Evolutionary conservation across 2,113 vertebrate genomes (phyloP), one percentile per base, ranked within the genome.

Genomic region (Corythaixoides concolor): DNA sequence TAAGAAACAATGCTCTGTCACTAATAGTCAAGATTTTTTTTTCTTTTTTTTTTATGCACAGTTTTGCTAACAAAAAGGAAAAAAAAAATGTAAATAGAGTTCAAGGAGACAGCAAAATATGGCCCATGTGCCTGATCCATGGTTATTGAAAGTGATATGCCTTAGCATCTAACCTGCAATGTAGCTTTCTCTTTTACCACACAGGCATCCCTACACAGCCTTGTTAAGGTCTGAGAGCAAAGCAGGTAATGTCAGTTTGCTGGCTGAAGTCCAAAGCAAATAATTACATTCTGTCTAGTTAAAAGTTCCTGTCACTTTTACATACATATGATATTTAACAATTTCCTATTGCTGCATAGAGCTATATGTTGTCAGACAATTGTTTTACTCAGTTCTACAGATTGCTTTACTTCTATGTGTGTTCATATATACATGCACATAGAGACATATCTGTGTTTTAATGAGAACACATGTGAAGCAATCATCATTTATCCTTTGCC

Each of bases 401-500:
- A 5, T 8, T 74, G 28, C 2, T 22, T 56, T 74, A 80, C 4
- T 23, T 80, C 26, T 35, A 1, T 30, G 11, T 39, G 2, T 63
- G 6, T 45, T 64, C 10, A 20, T 22, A 33, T 22, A 20, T 8
- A 33, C 20, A 11, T 8, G 28, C 52, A 55, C 9, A 62, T 6
- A 37, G 14, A 24, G 7, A 59, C 5, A 43, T 23, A 66, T 52
- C 58, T 35, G 9, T 32, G 26, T 79, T 82, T 73, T 56, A 83
- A 79, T 55, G 5, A 43, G 5, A 15, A 35, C 4, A 45, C 2
- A 15, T 1, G 0, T 39, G 18, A 75, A 69, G 8, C 11, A 85
- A 50, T 20, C 4, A 4, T 81, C 2, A 3, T 19, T 58, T 64
- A 47, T 49, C 9, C 5, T 72, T 85, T 32, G 66, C 4, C 2